phyloP scores from a whole-genome alignment of 2,797 vertebrate species.

The Sphenodon punctatus region DNA sequence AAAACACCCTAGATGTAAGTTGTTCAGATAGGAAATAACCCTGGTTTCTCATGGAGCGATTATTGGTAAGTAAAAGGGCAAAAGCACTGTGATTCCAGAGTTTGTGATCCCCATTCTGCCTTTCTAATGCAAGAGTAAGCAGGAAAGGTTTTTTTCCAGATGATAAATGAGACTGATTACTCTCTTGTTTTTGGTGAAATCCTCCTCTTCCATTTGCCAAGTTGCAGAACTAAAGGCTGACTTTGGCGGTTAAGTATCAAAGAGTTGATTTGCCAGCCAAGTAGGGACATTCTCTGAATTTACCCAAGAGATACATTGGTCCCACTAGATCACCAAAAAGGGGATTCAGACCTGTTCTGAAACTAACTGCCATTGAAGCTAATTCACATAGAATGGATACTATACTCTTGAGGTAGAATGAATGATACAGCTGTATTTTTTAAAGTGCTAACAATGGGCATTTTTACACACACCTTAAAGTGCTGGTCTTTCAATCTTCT shows the following conservation, averaged over 20 bases:
- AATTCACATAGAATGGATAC: not conserved
- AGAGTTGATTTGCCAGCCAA: not conserved
- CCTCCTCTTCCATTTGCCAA: fast-evolving
- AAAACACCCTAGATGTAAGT: too few species aligned
- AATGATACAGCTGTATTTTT: too few species aligned
- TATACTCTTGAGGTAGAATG: too few species aligned
- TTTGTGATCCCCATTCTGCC: not conserved
- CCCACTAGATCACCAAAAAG: not conserved
- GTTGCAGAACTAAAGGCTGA: not conserved
- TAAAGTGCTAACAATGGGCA: too few species aligned
- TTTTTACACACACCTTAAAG: too few species aligned
- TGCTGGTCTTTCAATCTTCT: too few species aligned
- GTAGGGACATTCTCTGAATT: not conserved
- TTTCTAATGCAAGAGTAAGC: not conserved
- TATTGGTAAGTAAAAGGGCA: not conserved
- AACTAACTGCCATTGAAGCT: not conserved
- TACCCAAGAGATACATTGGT: not conserved
- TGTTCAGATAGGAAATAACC: too few species aligned
- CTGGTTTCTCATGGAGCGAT: too few species aligned
- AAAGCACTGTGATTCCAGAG: not conserved
- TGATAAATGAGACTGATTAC: not conserved
- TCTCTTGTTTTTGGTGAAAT: not conserved
- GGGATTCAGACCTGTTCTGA: not conserved
- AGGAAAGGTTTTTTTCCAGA: not conserved
- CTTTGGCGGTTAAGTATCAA: not conserved